Evolutionary conservation across 2,797 vertebrate species (phyloP).

Genomic region (Sebastiscus tertius): DNA sequence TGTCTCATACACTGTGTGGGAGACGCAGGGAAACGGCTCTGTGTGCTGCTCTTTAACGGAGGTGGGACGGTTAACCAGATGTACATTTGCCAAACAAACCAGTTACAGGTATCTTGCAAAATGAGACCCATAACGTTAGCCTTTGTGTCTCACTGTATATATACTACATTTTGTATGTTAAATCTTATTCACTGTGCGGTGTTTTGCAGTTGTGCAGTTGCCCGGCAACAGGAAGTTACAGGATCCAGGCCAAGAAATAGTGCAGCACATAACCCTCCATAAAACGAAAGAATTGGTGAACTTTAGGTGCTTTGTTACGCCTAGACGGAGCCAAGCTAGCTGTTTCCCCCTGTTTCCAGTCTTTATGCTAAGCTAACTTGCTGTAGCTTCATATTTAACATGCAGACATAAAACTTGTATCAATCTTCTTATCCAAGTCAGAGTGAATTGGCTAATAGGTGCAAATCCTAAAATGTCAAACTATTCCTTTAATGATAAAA

Average conservation of each 20-base stretch:
- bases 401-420: background rate
- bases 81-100: too few relatives aligned
- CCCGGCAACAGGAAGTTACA: background rate
- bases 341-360: background rate
- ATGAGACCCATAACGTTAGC: accelerated
- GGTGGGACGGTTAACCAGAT: too few relatives aligned
- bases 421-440: background rate
- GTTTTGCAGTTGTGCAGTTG: too few relatives aligned
- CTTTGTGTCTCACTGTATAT: too few relatives aligned
- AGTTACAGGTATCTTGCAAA: accelerated
- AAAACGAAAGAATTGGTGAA: background rate
- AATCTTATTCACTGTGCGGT: too few relatives aligned
- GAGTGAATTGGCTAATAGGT: background rate
- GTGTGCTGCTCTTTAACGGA: too few relatives aligned
- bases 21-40: too few relatives aligned
- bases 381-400: background rate
- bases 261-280: background rate
- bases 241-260: background rate
- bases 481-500: slow-evolving; percentile 11
- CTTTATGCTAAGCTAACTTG: background rate
- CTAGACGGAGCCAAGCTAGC: background rate
- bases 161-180: accelerated
- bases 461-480: slow-evolving; percentile 40
- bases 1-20: too few relatives aligned
- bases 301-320: background rate